phyloP scores from a whole-genome alignment of 2,888 invertebrate genomes.

The Aleiodes testaceus region DNA sequence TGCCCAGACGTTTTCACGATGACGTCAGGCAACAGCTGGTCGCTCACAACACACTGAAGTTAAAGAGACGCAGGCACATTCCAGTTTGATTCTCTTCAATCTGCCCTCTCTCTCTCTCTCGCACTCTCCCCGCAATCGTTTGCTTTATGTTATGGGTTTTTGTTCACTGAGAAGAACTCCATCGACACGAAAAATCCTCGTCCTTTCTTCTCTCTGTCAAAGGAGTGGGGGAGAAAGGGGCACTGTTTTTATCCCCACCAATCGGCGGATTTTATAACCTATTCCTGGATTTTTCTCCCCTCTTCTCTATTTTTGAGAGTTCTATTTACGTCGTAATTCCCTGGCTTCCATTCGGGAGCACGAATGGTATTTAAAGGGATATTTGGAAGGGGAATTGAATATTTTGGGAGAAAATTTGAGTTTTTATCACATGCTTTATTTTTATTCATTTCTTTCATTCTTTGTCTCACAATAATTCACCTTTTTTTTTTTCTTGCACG shows the following conservation, averaged over 20 bases:
- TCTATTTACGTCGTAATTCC: too few relatives aligned
- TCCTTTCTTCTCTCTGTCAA: not conserved
- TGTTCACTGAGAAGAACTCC: not conserved
- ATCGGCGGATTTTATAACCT: too few relatives aligned
- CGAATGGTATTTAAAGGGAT: too few relatives aligned
- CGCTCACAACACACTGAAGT: slow-evolving; percentile 49
- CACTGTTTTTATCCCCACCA: too few relatives aligned
- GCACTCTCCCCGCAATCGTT: not conserved
- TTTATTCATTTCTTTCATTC: slow-evolving; percentile 6
- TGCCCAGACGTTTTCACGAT: slow-evolving; percentile 28
- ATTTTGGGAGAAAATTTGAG: too few relatives aligned
- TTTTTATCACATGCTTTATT: not conserved
- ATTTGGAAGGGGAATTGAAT: too few relatives aligned
- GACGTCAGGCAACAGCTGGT: slow-evolving; percentile 44
- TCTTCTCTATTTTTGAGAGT: too few relatives aligned
- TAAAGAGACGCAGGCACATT: slow-evolving; percentile 48
- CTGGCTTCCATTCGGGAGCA: too few relatives aligned
- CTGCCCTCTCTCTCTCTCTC: not conserved
- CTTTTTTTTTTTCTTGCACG: slow-evolving; percentile 2
- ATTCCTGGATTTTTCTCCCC: too few relatives aligned
- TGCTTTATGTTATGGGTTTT: slow-evolving; percentile 6
- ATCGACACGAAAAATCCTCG: not conserved
- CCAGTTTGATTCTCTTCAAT: not conserved
- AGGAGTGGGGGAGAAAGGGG: too few relatives aligned
- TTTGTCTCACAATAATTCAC: not conserved